Evolutionary conservation across 2,113 vertebrate genomes (phyloP).

Genomic region (Tautogolabrus adspersus): DNA sequence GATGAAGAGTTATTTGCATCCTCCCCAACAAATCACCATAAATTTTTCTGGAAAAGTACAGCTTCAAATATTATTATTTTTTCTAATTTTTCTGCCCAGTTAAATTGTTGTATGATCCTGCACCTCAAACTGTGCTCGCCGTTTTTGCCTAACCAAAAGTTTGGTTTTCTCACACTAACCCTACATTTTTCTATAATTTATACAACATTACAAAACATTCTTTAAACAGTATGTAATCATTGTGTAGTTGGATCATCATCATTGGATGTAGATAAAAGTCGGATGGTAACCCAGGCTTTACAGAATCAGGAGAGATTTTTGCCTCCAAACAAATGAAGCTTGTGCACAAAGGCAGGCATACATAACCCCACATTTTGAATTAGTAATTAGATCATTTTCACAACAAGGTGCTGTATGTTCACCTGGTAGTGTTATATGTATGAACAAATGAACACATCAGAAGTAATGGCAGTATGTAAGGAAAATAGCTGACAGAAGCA

Average conservation of each 20-base stretch:
- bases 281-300: neutral
- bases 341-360: constrained; percentile 5
- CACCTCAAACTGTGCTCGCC: too few relatives aligned
- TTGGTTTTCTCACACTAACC: neutral
- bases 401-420: neutral
- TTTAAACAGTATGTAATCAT: neutral
- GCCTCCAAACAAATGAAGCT: neutral
- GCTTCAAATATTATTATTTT: neutral
- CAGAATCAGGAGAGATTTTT: neutral
- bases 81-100: neutral
- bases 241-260: neutral
- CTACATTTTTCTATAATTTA: neutral
- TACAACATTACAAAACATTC: neutral
- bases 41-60: neutral
- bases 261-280: neutral
- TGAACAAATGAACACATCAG: constrained; percentile 1
- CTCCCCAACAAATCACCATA: neutral
- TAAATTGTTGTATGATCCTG: neutral
- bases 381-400: neutral
- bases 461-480: constrained; percentile 36
- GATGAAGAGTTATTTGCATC: neutral
- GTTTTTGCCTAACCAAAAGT: neutral
- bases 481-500: constrained; percentile 10
- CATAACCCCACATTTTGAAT: constrained; percentile 2
- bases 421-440: constrained; percentile 11